Percentiles rank a stretch among this genome's conserved stretches.
Conservation (phyloP, 92 coral and sea anemone species). For the Virgularia gustaviana region DNA sequence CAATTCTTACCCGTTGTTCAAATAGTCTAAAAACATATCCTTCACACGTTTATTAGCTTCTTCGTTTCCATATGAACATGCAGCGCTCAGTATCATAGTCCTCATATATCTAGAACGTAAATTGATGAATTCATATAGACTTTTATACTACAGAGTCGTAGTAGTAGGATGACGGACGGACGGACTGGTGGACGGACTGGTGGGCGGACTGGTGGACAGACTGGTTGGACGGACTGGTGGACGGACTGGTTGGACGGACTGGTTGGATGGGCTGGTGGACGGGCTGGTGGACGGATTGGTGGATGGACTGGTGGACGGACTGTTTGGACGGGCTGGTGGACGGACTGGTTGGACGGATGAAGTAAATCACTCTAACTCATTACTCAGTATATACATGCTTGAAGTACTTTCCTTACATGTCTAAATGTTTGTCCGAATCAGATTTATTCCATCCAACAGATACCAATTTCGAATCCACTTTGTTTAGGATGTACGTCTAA, state of each 20-base stretch:
- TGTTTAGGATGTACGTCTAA: background rate
- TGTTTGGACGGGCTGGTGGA: no score
- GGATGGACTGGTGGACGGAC: no score
- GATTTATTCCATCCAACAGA: constrained; percentile 23
- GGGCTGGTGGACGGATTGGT: no score
- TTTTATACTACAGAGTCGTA: background rate
- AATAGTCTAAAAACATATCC: constrained; percentile 56
- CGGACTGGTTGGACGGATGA: background rate
- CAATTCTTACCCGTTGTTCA: constrained; percentile 55
- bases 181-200: no score
- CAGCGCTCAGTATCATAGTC: constrained; percentile 53
- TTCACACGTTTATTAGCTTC: constrained; percentile 54
- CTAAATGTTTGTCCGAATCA: background rate
- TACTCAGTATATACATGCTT: background rate
- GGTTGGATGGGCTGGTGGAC: no score
- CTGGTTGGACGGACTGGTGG: no score
- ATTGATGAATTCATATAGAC: background rate
- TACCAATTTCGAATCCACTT: background rate
- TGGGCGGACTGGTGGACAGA: no score
- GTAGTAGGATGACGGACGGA: no score
- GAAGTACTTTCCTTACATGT: background rate
- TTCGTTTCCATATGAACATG: constrained; percentile 67
- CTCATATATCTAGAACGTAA: constrained; percentile 58
- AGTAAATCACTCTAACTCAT: background rate
- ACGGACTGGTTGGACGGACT: no score